Evolutionary conservation across 2,113 vertebrate genomes (phyloP), one percentile per base, ranked within the genome.

Genomic region (Bambusicola thoracicus): DNA sequence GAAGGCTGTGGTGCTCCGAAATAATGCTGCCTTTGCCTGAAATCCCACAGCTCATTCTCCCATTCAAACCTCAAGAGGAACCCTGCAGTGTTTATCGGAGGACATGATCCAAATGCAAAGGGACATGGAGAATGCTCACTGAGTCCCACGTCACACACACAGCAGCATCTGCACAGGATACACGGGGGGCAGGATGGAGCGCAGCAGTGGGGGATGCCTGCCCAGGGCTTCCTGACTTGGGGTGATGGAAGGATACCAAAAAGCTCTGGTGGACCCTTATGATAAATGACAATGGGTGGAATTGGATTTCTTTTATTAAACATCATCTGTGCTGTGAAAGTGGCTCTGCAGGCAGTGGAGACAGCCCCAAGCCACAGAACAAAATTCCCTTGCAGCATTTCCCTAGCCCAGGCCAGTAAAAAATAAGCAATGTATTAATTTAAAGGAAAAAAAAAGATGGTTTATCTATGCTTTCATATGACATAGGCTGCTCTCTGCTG

Each of bases 31-130:
- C 61, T 89, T 74, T 20, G 3, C n/a, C 83, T 74, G 80, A 87
- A 92, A 87, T 56, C 92, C 78, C 62, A 34, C 32, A 53, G 58
- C 65, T 87, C n/a, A 25, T 93, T 91, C 72, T 77, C 76, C 76
- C 34, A 85, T 90, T 94, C 87, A 92, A 51, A 29, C 30, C 89
- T 85, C 91, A 77, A 66, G 88, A 90, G 85, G 43, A 87, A 51
- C 2, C 1, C 12, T 41, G 22, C 13, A 13, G 44, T 68, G 34
- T 90, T 92, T 83, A 74, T 56, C 2, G 1, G 36, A 62, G 93
- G 56, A 56, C 19, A 62, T 55, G 34, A 38, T 85, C 41, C 85
- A 93, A 73, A 59, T 56, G 76, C 59, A 90, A 85, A 78, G 61
- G 75, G 70, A 68, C 76, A 61, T 6, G 22, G 43, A 84, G 49